Evolutionary conservation across 2,113 vertebrate species (phyloP).

Genomic region (Litocranius walleri): DNA sequence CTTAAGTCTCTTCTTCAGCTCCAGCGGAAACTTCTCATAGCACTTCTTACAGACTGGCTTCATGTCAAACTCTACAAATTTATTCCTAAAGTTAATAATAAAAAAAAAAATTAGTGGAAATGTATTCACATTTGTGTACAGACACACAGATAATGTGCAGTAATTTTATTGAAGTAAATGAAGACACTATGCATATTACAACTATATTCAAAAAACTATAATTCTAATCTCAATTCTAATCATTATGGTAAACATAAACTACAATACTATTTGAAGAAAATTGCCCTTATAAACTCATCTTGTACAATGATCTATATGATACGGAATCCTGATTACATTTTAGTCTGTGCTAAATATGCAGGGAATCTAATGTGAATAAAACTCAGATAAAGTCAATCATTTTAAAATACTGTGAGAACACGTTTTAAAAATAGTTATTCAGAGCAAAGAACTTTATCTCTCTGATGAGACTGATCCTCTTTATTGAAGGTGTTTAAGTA

Average conservation of each 20-base stretch:
- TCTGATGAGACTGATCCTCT: background rate
- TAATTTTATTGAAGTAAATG: conserved; percentile 12
- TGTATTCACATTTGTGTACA: background rate
- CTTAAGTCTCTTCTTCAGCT: conserved; percentile 98
- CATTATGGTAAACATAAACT: background rate
- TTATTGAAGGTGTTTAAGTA: background rate
- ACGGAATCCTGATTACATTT: background rate
- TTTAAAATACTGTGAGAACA: background rate
- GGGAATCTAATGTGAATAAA: background rate
- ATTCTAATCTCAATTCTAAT: background rate
- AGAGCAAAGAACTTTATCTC: conserved; percentile 26
- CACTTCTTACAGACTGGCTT: conserved; percentile 99
- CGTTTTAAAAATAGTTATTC: conserved; percentile 1
- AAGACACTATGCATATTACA: background rate
- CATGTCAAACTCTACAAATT: conserved; percentile 99
- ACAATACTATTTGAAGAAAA: background rate
- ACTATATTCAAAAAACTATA: background rate
- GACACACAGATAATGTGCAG: background rate
- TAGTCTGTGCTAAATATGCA: background rate
- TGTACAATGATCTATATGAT: background rate
- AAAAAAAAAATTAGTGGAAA: conserved; percentile 44
- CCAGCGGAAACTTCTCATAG: conserved; percentile 98
- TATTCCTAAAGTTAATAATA: conserved; percentile 88
- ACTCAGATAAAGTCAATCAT: background rate
- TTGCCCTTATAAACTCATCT: background rate